Evolutionary conservation across 2,113 vertebrate genomes (phyloP).

Genomic region (Lepus timidus): DNA sequence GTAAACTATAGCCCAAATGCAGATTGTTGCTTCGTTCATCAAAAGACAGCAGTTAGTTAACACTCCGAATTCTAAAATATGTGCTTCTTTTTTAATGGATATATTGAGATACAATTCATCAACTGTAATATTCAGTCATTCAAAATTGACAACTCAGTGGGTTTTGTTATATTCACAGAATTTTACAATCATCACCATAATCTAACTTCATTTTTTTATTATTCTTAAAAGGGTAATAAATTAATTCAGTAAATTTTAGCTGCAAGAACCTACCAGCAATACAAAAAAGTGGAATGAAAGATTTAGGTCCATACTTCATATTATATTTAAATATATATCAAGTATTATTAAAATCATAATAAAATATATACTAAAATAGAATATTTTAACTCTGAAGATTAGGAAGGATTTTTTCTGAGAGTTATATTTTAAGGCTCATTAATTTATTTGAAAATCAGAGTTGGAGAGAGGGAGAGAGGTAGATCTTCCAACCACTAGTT

Average conservation of each 20-base stretch:
- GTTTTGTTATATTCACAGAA: neutral
- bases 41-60: neutral
- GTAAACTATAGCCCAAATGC: neutral
- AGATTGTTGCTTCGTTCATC: neutral
- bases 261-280: neutral
- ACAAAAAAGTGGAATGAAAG: neutral
- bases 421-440: no score
- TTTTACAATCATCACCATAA: neutral
- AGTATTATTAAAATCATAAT: neutral
- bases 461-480: no score
- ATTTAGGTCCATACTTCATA: neutral
- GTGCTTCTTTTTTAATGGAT: neutral
- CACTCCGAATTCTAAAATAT: neutral
- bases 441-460: no score
- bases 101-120: neutral
- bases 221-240: neutral
- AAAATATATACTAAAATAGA: slow-evolving; percentile 2
- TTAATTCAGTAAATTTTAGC: slow-evolving; percentile 17
- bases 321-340: neutral
- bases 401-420: neutral
- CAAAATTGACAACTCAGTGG: neutral
- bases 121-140: neutral
- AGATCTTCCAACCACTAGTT: no score
- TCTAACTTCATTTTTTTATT: neutral
- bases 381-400: neutral